Base-by-base conservation (phyloP, 2,888 invertebrate species). In the Parelbella ahira region DNA sequence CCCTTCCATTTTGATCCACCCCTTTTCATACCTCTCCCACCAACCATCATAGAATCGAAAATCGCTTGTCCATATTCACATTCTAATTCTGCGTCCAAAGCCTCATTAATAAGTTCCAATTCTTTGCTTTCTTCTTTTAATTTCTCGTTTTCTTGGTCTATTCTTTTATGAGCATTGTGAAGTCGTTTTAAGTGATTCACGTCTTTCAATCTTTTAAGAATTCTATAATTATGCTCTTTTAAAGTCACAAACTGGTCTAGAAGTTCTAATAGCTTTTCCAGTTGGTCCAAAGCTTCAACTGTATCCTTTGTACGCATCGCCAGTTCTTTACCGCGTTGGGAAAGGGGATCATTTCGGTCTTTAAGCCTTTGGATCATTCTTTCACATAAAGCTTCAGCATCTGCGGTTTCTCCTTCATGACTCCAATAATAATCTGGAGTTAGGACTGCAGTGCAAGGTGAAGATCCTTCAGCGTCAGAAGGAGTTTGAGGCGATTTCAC, bases 221-320 rank as follows among this genome's bases (percentile, higher is more conserved):
- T 79, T 48, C 89, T 89, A 0, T 90, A 88, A 68, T 95, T 94
- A 50, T 94, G 92, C 56, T 93, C 92, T 50, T 92, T 89, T 20
- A 95, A 74, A 24, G 90, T 90, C 3, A 94, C 84, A 50, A 95
- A 89, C 60, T 94, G 93, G 60, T 95, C 94, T 71, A 96, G 89
- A 18, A 96, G 75, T 46, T 91, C 90, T 55, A 95, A 91, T 3
- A 96, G 84, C 55, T 93, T 93, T 53, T 94, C 94, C 33, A 96
- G 71, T 60, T 96, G 94, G 58, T 95, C 94, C 48, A 96, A 89
- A 0, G 92, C 90, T 53, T 92, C 91, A 5, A 91, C 79, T 0
- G 91, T 89, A 8, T 89, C 89, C 51, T 90, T 82, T 0, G 90
- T 89, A 18, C 83, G 89, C 1, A 86, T 71, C 28, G 91, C 91